These are phyloP conservation scores for Netelia virgata DNA, from an alignment of 2,888 invertebrate genomes.

Conservation along the genomic window DNA sequence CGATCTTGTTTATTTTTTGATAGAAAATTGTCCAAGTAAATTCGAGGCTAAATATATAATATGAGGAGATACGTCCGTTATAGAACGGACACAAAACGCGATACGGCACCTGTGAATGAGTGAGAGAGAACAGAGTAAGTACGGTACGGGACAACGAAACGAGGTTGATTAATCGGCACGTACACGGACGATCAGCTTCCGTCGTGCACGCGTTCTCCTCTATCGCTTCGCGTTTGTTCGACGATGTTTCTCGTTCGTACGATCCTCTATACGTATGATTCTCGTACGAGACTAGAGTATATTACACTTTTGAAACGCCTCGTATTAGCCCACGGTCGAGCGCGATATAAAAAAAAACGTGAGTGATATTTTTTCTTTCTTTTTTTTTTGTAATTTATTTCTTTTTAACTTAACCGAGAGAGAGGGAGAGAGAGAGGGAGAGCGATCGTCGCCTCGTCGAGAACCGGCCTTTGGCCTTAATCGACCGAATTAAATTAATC, in stretches of 20 bases:
- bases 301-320: too few species aligned
- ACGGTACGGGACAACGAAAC: slow-evolving; percentile 49
- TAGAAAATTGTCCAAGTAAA: too few species aligned
- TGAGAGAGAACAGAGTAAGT: slow-evolving; percentile 10
- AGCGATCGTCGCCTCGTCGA: slow-evolving; percentile 33
- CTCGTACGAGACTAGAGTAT: too few species aligned
- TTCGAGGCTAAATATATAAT: neutral
- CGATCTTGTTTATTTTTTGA: too few species aligned
- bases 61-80: neutral
- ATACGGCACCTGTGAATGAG: slow-evolving; percentile 64
- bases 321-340: too few species aligned
- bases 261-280: too few species aligned
- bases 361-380: slow-evolving; percentile 9
- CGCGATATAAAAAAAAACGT: neutral
- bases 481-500: slow-evolving; percentile 75
- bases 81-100: slow-evolving; percentile 39
- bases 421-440: slow-evolving; percentile 9
- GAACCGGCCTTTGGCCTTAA: slow-evolving; percentile 74
- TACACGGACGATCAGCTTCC: slow-evolving; percentile 58
- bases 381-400: slow-evolving; percentile 57
- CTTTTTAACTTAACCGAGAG: slow-evolving; percentile 38
- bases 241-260: neutral
- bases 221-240: neutral
- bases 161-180: slow-evolving; percentile 60
- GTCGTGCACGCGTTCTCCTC: slow-evolving; percentile 10